phyloP scores from a whole-genome alignment of 2,113 vertebrate species.

The Grammatotria lemairii region DNA sequence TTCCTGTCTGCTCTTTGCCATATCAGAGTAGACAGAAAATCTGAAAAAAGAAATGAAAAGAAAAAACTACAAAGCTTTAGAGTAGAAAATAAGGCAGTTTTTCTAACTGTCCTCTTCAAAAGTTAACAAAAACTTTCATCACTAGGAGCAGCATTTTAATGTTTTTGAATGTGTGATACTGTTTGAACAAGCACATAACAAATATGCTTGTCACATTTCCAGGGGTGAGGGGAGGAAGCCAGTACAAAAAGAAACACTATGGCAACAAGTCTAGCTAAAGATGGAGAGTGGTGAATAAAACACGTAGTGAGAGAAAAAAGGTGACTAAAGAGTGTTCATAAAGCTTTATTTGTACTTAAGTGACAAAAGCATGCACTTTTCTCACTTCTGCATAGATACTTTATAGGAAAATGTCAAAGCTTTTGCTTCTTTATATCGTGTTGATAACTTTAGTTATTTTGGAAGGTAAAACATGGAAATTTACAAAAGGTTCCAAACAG shows the following conservation, averaged over 20 bases:
- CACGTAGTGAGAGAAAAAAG: not conserved
- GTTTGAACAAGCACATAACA: not conserved
- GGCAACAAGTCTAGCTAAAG: not conserved
- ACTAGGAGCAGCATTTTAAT: not conserved
- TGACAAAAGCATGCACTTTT: not conserved
- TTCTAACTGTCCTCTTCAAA: not conserved
- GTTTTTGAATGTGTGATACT: not conserved
- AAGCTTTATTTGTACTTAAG: not conserved
- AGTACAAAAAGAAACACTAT: not conserved
- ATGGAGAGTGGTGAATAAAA: not conserved
- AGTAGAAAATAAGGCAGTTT: not conserved
- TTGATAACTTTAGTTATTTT: not conserved
- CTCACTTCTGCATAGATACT: not conserved
- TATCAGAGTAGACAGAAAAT: not conserved
- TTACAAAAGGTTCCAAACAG: not conserved
- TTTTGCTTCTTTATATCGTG: not conserved
- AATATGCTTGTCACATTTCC: not conserved
- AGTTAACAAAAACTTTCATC: not conserved
- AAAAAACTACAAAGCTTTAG: not conserved
- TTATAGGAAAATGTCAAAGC: not conserved
- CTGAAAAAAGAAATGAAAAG: not conserved
- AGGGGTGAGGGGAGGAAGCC: not conserved
- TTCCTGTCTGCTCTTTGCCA: not conserved
- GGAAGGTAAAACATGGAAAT: not conserved
- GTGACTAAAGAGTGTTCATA: not conserved